Evolutionary conservation across 2,888 invertebrate genomes (phyloP).

Genomic region (Spilarctia lutea): DNA sequence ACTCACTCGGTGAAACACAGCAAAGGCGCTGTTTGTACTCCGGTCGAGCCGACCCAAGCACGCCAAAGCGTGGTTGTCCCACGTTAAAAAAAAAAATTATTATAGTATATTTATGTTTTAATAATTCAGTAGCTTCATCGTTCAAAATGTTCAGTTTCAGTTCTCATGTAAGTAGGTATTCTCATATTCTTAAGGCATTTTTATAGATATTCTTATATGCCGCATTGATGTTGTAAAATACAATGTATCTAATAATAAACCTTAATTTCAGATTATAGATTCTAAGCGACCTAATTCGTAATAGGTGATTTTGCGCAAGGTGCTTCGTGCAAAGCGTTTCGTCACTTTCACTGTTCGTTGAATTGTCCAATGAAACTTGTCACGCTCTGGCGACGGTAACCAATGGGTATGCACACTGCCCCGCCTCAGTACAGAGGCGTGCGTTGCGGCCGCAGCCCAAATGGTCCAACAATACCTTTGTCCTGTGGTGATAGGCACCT

Average conservation of each 20-base stretch:
- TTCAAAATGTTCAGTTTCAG: background rate
- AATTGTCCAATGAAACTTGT: conserved; percentile 83
- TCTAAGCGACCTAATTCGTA: conserved; percentile 58
- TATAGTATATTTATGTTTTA: background rate
- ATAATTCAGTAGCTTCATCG: background rate
- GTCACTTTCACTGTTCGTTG: conserved; percentile 81
- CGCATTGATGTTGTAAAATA: background rate
- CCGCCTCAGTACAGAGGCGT: conserved; percentile 82
- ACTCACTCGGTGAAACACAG: too few relatives aligned
- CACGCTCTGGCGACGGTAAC: conserved; percentile 79
- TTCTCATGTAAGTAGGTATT: too few relatives aligned
- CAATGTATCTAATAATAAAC: background rate
- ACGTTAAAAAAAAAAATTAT: too few relatives aligned
- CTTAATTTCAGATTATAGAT: conserved; percentile 24
- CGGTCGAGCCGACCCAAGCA: too few relatives aligned
- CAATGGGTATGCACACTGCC: conserved; percentile 79
- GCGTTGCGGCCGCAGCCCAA: conserved; percentile 66
- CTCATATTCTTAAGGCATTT: background rate
- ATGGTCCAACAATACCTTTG: conserved; percentile 65
- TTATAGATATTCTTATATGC: background rate
- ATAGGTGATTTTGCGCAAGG: conserved; percentile 72
- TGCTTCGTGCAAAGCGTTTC: conserved; percentile 71
- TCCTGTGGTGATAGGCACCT: conserved; percentile 50
- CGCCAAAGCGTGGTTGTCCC: too few relatives aligned
- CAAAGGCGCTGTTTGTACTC: too few relatives aligned